Conservation (phyloP, 2,888 invertebrate genomes). For the Meghimatium bilineatum region DNA sequence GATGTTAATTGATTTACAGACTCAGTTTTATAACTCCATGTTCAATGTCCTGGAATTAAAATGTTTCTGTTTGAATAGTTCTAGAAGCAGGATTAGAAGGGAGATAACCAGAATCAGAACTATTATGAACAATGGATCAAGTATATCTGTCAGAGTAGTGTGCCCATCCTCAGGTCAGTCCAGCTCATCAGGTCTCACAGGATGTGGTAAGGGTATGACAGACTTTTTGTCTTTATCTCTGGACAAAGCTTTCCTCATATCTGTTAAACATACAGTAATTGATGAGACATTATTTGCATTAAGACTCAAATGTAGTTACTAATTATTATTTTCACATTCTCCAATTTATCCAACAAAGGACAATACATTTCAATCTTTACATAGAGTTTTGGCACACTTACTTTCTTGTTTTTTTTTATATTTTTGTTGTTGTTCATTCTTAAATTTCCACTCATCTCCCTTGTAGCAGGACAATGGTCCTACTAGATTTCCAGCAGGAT, state of each 20-base stretch:
- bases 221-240: constrained; percentile 94
- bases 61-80: constrained; percentile 26
- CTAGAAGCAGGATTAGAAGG: constrained; percentile 33
- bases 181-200: constrained; percentile 95
- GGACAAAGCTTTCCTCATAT: constrained; percentile 98
- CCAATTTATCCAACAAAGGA: too few relatives aligned
- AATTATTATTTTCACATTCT: background rate
- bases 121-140: constrained; percentile 44
- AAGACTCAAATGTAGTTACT: background rate
- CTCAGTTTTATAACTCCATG: constrained; percentile 21
- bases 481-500: too few relatives aligned
- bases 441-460: too few relatives aligned
- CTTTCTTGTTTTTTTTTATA: too few relatives aligned
- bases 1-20: background rate
- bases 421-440: too few relatives aligned
- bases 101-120: constrained; percentile 48
- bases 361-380: too few relatives aligned
- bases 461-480: too few relatives aligned
- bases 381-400: too few relatives aligned
- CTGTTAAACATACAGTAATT: constrained; percentile 80
- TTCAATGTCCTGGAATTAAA: constrained; percentile 5
- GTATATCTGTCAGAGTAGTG: constrained; percentile 58
- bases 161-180: constrained; percentile 79
- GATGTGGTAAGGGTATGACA: constrained; percentile 93
- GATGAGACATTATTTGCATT: background rate